Evolutionary conservation across 2,888 invertebrate genomes (phyloP).

Genomic region (Eupithecia tripunctaria): DNA sequence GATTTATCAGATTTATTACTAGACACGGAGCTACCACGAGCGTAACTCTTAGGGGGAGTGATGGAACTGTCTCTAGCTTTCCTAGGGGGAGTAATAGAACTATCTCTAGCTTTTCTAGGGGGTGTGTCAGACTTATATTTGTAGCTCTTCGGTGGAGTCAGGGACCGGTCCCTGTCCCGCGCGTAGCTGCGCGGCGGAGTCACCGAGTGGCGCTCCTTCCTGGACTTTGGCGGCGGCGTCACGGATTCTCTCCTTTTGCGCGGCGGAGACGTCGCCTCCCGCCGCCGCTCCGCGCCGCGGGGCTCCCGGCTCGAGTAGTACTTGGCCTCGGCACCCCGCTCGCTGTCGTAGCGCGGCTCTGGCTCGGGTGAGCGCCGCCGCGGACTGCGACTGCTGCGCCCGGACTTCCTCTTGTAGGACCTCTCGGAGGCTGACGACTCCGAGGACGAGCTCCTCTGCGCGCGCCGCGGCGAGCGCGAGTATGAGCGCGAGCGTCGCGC

Average conservation of each 20-base stretch:
- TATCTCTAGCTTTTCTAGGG: slow-evolving; percentile 62
- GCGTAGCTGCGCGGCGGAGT: slow-evolving; percentile 63
- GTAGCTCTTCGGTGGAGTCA: slow-evolving; percentile 59
- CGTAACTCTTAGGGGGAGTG: slow-evolving; percentile 76
- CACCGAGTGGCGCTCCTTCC: slow-evolving; percentile 49
- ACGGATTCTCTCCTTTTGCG: slow-evolving; percentile 47
- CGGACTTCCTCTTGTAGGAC: slow-evolving; percentile 60
- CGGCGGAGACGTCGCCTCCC: slow-evolving; percentile 57
- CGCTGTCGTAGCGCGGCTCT: slow-evolving; percentile 39
- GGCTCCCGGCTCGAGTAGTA: slow-evolving; percentile 57
- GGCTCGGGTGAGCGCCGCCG: slow-evolving; percentile 7
- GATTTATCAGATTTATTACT: slow-evolving; percentile 61
- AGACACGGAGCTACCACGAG: slow-evolving; percentile 61
- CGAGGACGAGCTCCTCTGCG: slow-evolving; percentile 58
- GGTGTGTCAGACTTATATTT: slow-evolving; percentile 58
- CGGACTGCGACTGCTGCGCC: slow-evolving; percentile 44
- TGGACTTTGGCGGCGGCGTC: slow-evolving; percentile 55
- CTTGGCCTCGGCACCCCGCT: slow-evolving; percentile 50
- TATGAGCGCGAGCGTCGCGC: slow-evolving; percentile 48
- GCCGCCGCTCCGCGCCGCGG: slow-evolving; percentile 50
- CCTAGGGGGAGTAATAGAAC: slow-evolving; percentile 63
- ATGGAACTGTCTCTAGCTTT: slow-evolving; percentile 67
- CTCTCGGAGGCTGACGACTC: slow-evolving; percentile 65
- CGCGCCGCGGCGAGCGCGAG: slow-evolving; percentile 45
- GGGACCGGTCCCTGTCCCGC: slow-evolving; percentile 53